These are phyloP conservation scores for Andricus grossulariae DNA, from an alignment of 1,140 invertebrate genomes.

Conservation along the genomic window DNA sequence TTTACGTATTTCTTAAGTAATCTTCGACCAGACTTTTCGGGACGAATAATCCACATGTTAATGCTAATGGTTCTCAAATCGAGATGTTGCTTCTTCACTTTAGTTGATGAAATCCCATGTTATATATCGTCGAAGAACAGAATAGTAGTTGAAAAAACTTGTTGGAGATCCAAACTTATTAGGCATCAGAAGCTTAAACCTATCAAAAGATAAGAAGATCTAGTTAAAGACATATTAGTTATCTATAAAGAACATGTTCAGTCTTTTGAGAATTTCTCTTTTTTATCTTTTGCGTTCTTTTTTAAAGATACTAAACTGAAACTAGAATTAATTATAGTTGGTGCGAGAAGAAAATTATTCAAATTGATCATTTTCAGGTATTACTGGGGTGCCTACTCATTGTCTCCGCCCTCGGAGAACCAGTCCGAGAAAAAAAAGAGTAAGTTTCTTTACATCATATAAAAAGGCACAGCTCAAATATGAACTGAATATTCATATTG, in stretches of 20 bases:
- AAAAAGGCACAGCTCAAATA: neutral
- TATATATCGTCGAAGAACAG: neutral
- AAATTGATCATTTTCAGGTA: conserved; percentile 64
- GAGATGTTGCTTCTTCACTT: conserved; percentile 4
- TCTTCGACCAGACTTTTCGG: too few relatives aligned
- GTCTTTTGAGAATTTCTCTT: conserved; percentile 36
- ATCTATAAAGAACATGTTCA: conserved; percentile 8
- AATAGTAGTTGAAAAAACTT: conserved; percentile 1
- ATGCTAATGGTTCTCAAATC: neutral
- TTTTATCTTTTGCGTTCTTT: conserved; percentile 18
- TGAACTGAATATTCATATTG: neutral
- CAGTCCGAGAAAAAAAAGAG: conserved; percentile 69
- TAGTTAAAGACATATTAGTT: conserved; percentile 27
- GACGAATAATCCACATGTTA: too few relatives aligned
- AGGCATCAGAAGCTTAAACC: conserved; percentile 8
- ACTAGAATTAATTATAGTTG: neutral
- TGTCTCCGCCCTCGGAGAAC: conserved; percentile 65
- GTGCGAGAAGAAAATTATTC: conserved; percentile 34
- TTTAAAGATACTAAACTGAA: neutral
- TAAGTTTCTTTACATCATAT: conserved; percentile 57
- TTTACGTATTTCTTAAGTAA: too few relatives aligned
- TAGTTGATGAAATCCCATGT: conserved; percentile 1
- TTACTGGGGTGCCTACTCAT: conserved; percentile 68
- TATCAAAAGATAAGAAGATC: conserved; percentile 18
- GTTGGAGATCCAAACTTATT: conserved; percentile 18